phyloP scores from a whole-genome alignment of 1,140 invertebrate species.

The Gonatopus flavifemur region DNA sequence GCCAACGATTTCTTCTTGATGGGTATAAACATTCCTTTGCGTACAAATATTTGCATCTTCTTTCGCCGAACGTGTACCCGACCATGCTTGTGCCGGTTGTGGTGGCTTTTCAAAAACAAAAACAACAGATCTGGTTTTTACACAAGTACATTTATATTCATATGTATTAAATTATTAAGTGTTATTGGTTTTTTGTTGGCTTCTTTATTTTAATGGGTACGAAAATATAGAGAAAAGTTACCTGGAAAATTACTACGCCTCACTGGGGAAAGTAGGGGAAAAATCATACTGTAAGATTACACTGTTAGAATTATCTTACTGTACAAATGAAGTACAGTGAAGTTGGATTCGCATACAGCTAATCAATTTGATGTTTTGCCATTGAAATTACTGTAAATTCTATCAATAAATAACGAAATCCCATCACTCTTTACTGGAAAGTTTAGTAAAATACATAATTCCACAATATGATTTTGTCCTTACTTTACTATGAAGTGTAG shows the following conservation, averaged over 20 bases:
- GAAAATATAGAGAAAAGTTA: neutral
- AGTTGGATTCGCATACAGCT: no score
- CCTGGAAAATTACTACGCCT: neutral
- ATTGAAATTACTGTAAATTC: no score
- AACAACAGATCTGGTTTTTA: neutral
- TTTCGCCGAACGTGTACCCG: conserved; percentile 62
- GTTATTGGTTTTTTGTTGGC: neutral
- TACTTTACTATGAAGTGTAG: no score
- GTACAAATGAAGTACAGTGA: no score
- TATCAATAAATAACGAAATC: no score
- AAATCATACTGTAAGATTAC: neutral
- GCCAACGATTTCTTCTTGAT: conserved; percentile 65
- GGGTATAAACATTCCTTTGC: conserved; percentile 71
- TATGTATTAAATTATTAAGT: neutral
- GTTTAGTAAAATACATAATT: no score
- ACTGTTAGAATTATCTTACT: no score
- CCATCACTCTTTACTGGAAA: no score
- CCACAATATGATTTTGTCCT: no score
- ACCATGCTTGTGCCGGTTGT: conserved; percentile 62
- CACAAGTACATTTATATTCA: neutral
- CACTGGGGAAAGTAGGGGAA: neutral
- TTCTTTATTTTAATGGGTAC: neutral
- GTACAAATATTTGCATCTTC: conserved; percentile 68
- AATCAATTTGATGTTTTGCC: no score
- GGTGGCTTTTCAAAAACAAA: no score